Evolutionary conservation across 2,113 vertebrate species (phyloP), one percentile per base, ranked within the genome.

Genomic region (Sturnira hondurensis): DNA sequence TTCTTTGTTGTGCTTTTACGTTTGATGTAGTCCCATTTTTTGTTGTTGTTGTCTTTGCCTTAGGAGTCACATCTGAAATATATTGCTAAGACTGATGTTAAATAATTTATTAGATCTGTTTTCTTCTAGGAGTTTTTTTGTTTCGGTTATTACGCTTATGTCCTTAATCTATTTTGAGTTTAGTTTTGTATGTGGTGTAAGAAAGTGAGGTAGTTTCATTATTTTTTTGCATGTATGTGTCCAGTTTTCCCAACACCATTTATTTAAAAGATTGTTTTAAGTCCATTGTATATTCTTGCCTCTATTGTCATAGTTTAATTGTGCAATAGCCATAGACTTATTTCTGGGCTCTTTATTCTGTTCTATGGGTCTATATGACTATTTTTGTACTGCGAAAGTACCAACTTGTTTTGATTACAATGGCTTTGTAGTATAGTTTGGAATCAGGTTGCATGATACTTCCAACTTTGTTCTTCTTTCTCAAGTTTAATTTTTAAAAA

Each of bases 401-500:
- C 24, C 24, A 81, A 31, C 54, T 26, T 61, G 15, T 81, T 81
- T 81, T 61, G 24, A 41, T 61, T 81, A 58, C 3, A 31, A 41
- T 61, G 26, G 78, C 24, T 61, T 58, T 61, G 36, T 58, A 81
- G 15, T 58, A 19, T 61, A 31, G 26, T 81, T 81, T 58, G 26
- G 19, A 61, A 43, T 58, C 54, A 61, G 26, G 26, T 41, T 12
- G 36, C 16, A 15, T 61, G 36, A 41, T 58, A 17, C 4, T 4
- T 36, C 24, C n/a, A 81, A 58, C 14, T 81, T 81, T 81, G 36
- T 80, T 38, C n/a, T 11, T 78, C 7, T 41, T 61, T 26, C 16
- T 81, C 24, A 56, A 56, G 26, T 82, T 61, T 19, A 82, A 61
- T 33, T 94, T 97, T 94, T 70, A 58, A 73, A 96, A 94, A 95